These are phyloP conservation scores for Empis stercorea DNA, from an alignment of 2,888 invertebrate genomes.

Conservation along the genomic window DNA sequence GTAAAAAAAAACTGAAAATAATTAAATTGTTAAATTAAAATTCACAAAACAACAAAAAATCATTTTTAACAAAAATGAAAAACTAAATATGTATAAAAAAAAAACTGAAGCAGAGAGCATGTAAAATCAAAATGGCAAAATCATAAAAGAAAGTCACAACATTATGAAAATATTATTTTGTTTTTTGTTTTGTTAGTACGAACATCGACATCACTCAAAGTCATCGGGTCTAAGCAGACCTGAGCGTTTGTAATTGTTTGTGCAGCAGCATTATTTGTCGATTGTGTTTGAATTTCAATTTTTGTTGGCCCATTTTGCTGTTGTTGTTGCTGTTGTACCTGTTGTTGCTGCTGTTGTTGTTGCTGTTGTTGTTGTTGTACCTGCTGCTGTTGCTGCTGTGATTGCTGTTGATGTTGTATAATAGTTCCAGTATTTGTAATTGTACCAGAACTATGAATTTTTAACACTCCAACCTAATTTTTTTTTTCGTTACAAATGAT, in stretches of 20 bases:
- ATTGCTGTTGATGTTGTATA: constrained; percentile 3
- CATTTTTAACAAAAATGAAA: constrained; percentile 11
- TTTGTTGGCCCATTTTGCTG: constrained; percentile 15
- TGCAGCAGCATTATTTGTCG: constrained; percentile 21
- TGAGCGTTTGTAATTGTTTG: constrained; percentile 43
- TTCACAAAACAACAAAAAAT: constrained; percentile 10
- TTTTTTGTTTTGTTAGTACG: constrained; percentile 34
- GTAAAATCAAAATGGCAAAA: not conserved
- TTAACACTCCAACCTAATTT: constrained; percentile 33
- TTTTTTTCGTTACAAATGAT: not conserved
- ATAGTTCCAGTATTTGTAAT: constrained; percentile 26
- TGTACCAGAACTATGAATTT: constrained; percentile 34
- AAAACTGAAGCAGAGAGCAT: constrained; percentile 4
- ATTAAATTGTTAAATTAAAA: constrained; percentile 1
- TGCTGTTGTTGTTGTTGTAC: constrained; percentile 9
- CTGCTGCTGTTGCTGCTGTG: constrained; percentile 12
- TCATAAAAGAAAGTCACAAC: too few relatives aligned
- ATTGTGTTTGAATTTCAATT: constrained; percentile 32
- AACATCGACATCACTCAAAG: constrained; percentile 61
- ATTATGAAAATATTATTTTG: too few relatives aligned
- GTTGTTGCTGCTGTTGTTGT: constrained; percentile 16
- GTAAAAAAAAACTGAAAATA: constrained; percentile 2
- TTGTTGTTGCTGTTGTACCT: constrained; percentile 27
- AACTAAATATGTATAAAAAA: too few relatives aligned
- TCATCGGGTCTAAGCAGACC: constrained; percentile 70